Evolutionary conservation across 2,888 invertebrate genomes (phyloP).

Genomic region (Leucophenga maculata): DNA sequence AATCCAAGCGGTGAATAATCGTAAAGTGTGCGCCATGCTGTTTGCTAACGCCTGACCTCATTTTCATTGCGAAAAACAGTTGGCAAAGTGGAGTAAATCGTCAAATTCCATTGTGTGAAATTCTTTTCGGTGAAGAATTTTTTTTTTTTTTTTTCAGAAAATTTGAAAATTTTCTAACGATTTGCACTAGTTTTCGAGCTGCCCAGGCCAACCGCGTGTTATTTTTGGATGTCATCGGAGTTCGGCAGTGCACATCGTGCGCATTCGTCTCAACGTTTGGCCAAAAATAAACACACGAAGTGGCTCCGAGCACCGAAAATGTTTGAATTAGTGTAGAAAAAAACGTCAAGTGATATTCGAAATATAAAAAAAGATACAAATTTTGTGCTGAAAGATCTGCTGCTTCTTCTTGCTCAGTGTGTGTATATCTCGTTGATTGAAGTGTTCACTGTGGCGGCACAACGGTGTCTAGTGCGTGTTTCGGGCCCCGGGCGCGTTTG

Average conservation of each 20-base stretch:
- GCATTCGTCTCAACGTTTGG: constrained; percentile 52
- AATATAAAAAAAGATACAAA: constrained; percentile 34
- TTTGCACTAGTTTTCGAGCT: constrained; percentile 58
- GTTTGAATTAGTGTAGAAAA: constrained; percentile 19
- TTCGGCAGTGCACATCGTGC: constrained; percentile 42
- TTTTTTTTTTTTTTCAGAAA: constrained; percentile 53
- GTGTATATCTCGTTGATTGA: neutral
- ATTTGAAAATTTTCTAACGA: constrained; percentile 42
- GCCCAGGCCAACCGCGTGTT: constrained; percentile 69
- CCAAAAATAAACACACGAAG: constrained; percentile 68
- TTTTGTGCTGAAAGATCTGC: constrained; percentile 28
- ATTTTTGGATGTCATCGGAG: constrained; percentile 66
- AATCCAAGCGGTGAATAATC: constrained; percentile 54
- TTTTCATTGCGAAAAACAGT: constrained; percentile 37
- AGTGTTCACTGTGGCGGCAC: constrained; percentile 28
- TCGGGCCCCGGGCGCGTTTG: constrained; percentile 25
- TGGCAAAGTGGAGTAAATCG: constrained; percentile 49
- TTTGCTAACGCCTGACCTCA: constrained; percentile 41
- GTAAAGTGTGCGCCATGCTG: constrained; percentile 45
- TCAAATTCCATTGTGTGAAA: constrained; percentile 28
- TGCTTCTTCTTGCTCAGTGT: constrained; percentile 23
- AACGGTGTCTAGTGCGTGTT: constrained; percentile 22
- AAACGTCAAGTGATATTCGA: constrained; percentile 34
- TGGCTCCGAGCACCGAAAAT: constrained; percentile 43
- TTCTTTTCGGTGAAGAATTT: constrained; percentile 51